phyloP scores from a whole-genome alignment of 2,113 vertebrate genomes.

The Eptatretus burgeri region DNA sequence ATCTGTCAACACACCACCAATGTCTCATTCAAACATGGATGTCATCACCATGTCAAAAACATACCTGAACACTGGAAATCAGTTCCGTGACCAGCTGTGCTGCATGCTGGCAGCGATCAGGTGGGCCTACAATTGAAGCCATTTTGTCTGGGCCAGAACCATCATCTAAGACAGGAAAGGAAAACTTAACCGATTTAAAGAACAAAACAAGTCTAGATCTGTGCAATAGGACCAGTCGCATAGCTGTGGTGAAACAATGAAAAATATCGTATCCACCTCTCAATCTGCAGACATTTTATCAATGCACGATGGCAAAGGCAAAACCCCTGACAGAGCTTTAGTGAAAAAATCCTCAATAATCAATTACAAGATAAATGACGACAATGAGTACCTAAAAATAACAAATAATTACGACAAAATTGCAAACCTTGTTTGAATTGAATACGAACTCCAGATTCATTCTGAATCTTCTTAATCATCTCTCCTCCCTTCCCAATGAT shows the following conservation, averaged over 20 bases:
- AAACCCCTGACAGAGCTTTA: too few species aligned
- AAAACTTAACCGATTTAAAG: neutral
- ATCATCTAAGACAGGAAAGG: slow-evolving; percentile 25
- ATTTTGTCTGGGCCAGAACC: slow-evolving; percentile 54
- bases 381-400: too few species aligned
- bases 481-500: slow-evolving; percentile 90
- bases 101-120: slow-evolving; percentile 53
- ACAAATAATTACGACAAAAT: too few species aligned
- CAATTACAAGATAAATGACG: too few species aligned
- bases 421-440: slow-evolving; percentile 77
- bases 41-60: slow-evolving; percentile 8
- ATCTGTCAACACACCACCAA: neutral
- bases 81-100: slow-evolving; percentile 59
- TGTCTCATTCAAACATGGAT: neutral
- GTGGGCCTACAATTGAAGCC: slow-evolving; percentile 57
- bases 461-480: slow-evolving; percentile 99
- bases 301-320: too few species aligned
- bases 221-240: too few species aligned
- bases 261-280: too few species aligned
- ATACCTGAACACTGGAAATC: slow-evolving; percentile 45
- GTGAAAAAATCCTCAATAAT: too few species aligned
- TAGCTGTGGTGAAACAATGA: too few species aligned
- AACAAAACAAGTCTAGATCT: too few species aligned
- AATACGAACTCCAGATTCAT: slow-evolving; percentile 81
- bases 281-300: too few species aligned